phyloP scores from a whole-genome alignment of 2,888 invertebrate genomes.

The Epistrophella euchroma region DNA sequence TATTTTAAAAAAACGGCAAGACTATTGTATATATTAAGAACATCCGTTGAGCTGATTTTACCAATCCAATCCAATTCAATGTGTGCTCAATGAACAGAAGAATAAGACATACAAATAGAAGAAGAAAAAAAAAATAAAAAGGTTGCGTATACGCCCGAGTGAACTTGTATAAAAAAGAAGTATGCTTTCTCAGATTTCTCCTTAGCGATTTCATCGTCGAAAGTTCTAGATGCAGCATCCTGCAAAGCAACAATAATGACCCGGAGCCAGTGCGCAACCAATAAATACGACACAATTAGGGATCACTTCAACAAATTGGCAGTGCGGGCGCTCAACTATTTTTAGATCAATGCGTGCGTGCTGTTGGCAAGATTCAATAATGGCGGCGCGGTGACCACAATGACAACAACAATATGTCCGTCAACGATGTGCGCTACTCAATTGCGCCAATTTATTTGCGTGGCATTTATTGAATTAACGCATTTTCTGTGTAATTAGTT shows the following conservation, averaged over 20 bases:
- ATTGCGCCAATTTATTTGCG: conserved; percentile 73
- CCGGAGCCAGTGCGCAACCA: conserved; percentile 29
- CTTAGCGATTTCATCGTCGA: conserved; percentile 59
- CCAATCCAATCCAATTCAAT: conserved; percentile 22
- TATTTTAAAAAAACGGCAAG: conserved; percentile 18
- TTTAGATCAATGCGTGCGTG: conserved; percentile 51
- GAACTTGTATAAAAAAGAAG: conserved; percentile 9
- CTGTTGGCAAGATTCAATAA: conserved; percentile 16
- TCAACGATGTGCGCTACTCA: conserved; percentile 26
- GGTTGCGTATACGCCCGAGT: conserved; percentile 68
- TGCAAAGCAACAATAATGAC: conserved; percentile 22
- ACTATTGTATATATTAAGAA: conserved; percentile 15
- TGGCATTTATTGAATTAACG: conserved; percentile 73
- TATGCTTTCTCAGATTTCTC: conserved; percentile 52
- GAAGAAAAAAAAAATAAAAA: conserved; percentile 23
- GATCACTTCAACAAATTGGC: conserved; percentile 33
- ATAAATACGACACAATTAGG: conserved; percentile 64
- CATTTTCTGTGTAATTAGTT: conserved; percentile 31
- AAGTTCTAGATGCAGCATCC: conserved; percentile 62
- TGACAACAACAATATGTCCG: background rate
- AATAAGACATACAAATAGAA: conserved; percentile 6
- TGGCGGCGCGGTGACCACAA: background rate
- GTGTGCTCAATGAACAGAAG: background rate
- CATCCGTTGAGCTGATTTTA: conserved; percentile 58
- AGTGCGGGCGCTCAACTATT: conserved; percentile 51